Evolutionary conservation across 1,140 invertebrate genomes (phyloP), one percentile per base, ranked within the genome.

Genomic region (Alviniconcha marisindica): DNA sequence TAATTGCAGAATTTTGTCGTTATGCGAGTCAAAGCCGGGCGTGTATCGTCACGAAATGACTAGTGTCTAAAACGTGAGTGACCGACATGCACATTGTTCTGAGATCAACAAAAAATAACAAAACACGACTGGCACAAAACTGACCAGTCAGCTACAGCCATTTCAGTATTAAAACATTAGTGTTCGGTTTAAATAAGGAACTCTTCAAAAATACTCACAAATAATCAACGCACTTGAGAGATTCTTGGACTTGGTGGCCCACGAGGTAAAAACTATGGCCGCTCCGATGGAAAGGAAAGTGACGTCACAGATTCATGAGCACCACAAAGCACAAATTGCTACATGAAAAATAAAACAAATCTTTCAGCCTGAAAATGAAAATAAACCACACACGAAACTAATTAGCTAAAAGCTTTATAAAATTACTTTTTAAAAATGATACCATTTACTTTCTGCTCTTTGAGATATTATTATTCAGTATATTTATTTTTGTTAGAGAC

Each of bases 261-360:
- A 87, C 86, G 86, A 87, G 86, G 87, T 84, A 80, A 81, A 14
- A 28, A 80, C 71, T 79, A 88, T 88, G 87, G 87, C 87, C 85
- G 86, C 84, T 83, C 79, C 81, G 81, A 84, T 54, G 42, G 82
- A 81, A 88, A 84, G 84, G 81, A 80, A 77, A 24, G 40, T 84
- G 82, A 88, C 87, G 87, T 88, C 86, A 87, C 71, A 18, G 54
- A 31, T 78, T 76, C 82, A 48, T 85, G 87, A 77, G 87, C 48
- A 84, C 54, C 24, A 38, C 56, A 28, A n/a, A n/a, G n/a, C n/a
- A n/a, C n/a, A n/a, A n/a, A n/a, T n/a, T n/a, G n/a, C n/a, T n/a
- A n/a, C n/a, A n/a, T n/a, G n/a, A n/a, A n/a, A n/a, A n/a, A n/a
- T n/a, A n/a, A n/a, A n/a, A n/a, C n/a, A n/a, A n/a, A n/a, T n/a